Base-by-base conservation (phyloP, 2,113 vertebrate species). In the Fukomys damarensis region DNA sequence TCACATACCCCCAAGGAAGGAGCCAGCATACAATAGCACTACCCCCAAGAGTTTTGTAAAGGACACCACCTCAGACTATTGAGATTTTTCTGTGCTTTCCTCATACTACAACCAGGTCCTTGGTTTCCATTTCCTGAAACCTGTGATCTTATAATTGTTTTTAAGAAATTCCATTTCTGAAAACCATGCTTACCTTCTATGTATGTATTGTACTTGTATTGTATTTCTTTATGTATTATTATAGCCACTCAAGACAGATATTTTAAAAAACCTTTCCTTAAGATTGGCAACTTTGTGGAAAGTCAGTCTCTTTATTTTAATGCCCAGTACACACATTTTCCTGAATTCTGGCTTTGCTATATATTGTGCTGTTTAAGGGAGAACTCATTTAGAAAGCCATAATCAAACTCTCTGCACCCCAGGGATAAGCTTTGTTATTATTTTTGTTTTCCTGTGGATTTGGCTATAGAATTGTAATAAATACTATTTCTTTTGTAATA, bases 401-500 rank as follows among this genome's bases (percentile, higher is more conserved):
- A 91, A 96, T 89, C 74, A 94, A 93, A 94, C 72, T 70, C 61
- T 0, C 88, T 74, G 59, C 97, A 94, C 79, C 87, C 58, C 0
- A 2, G 92, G 83, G 72, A 95, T 95, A 83, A 76, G 81, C 43
- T 89, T 96, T 91, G 66, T 80, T 90, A 81, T 81, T 95, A 28
- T 85, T 8, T 22, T 65, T 54, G 87, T 90, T 94, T 89, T 95
- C 19, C 88, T 94, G 9, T 89, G 49, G 30, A 54, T 83, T 91
- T 95, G 76, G 84, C 80, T 52, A 89, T 77, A 91, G 93, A 97
- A 95, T 95, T 96, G 46, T 83, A 97, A 95, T 93, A 83, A 86
- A 80, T 83, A 96, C 89, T 80, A 72, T 91, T 97, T 85, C 88
- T 95, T 96, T 96, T 94, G 80, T 61, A 97, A 96, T 93, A 43